phyloP scores from a whole-genome alignment of 2,888 invertebrate genomes.

The Tipula confusa region DNA sequence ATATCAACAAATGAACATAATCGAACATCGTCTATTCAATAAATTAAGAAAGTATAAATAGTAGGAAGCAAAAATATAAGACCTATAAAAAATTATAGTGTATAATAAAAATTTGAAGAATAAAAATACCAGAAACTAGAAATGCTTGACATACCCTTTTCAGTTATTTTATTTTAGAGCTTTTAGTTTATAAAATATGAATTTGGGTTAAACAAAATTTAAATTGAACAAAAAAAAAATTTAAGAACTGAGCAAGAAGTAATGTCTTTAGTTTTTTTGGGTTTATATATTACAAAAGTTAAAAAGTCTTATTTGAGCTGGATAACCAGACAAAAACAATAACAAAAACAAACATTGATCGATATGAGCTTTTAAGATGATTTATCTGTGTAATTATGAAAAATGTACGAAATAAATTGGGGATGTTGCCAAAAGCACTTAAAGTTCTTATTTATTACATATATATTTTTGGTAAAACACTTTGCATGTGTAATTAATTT shows the following conservation, averaged over 20 bases:
- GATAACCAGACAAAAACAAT: background rate
- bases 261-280: background rate
- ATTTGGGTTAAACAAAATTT: conserved; percentile 6
- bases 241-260: too few relatives aligned
- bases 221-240: background rate
- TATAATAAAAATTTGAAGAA: background rate
- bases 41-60: background rate
- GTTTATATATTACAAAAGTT: background rate
- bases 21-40: background rate
- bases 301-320: background rate
- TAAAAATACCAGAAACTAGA: background rate
- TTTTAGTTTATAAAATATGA: background rate
- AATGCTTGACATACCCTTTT: background rate
- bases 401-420: background rate
- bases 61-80: background rate
- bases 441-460: background rate
- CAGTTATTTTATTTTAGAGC: background rate
- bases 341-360: background rate
- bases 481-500: too few relatives aligned
- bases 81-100: background rate
- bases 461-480: too few relatives aligned
- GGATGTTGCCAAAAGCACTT: background rate
- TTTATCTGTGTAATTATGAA: background rate
- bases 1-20: background rate
- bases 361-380: background rate